These are phyloP conservation scores for Spheniscus humboldti DNA, from an alignment of 2,797 vertebrate species.

Conservation along the genomic window DNA sequence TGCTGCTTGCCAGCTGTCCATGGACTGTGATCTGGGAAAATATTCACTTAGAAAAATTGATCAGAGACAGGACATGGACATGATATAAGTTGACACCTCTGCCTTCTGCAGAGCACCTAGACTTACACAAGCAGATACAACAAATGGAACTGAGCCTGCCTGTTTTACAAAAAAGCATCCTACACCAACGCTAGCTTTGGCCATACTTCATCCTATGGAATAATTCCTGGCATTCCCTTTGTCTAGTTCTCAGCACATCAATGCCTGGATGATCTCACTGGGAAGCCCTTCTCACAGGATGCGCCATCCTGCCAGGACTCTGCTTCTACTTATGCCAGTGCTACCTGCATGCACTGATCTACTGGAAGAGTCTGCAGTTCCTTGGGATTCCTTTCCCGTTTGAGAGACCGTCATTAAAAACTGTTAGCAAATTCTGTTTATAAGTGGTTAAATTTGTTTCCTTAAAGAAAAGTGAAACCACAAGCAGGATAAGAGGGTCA, in stretches of 20 bases:
- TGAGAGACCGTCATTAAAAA: not conserved
- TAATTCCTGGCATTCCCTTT: not conserved
- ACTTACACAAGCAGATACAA: not conserved
- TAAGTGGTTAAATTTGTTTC: not conserved
- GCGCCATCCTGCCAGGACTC: not conserved
- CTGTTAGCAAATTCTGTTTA: not conserved
- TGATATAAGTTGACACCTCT: not conserved
- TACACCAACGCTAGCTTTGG: not conserved
- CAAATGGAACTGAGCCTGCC: not conserved
- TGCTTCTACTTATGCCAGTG: not conserved
- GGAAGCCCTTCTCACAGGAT: not conserved
- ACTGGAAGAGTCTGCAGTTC: not conserved
- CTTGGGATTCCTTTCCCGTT: not conserved
- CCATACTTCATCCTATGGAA: not conserved
- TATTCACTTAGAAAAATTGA: not conserved
- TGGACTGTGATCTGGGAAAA: not conserved
- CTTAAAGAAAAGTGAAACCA: not conserved
- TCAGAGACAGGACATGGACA: not conserved
- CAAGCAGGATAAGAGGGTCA: not conserved
- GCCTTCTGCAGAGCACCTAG: not conserved
- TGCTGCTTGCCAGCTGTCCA: not conserved
- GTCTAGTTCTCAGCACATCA: not conserved
- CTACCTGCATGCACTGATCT: not conserved
- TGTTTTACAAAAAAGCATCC: not conserved
- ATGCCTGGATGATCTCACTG: not conserved